Evolutionary conservation across 2,888 invertebrate species (phyloP).

Genomic region (Cheilosia scutellata): DNA sequence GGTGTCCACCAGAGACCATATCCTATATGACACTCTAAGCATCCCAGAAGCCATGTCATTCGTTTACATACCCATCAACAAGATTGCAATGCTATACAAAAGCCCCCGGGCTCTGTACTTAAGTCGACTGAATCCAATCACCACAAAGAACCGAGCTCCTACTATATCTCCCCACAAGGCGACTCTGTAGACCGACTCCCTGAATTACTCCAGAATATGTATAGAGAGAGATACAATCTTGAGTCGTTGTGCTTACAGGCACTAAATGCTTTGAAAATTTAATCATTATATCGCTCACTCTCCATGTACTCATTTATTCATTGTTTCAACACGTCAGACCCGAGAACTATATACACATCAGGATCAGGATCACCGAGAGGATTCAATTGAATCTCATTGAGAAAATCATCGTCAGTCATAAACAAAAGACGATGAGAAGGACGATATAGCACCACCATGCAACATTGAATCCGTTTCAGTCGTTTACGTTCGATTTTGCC

Average conservation of each 20-base stretch:
- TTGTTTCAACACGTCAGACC: conserved; percentile 70
- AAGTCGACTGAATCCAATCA: conserved; percentile 67
- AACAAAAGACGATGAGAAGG: conserved; percentile 62
- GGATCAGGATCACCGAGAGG: conserved; percentile 42
- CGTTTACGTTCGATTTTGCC: conserved; percentile 47
- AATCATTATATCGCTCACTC: conserved; percentile 64
- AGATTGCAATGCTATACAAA: conserved; percentile 47
- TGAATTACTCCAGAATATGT: conserved; percentile 24
- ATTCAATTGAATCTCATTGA: conserved; percentile 71
- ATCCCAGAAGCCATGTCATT: conserved; percentile 51
- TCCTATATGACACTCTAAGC: conserved; percentile 36
- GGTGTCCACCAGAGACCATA: conserved; percentile 34
- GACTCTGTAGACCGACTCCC: background rate
- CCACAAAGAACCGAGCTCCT: conserved; percentile 45
- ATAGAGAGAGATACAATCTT: conserved; percentile 48
- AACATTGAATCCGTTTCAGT: conserved; percentile 57
- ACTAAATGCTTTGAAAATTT: conserved; percentile 74
- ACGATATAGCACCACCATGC: conserved; percentile 39
- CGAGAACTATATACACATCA: conserved; percentile 14
- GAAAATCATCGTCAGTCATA: conserved; percentile 74
- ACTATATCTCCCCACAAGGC: conserved; percentile 21
- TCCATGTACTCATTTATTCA: conserved; percentile 68
- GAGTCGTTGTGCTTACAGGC: conserved; percentile 57
- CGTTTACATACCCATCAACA: conserved; percentile 62
- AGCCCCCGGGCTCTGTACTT: conserved; percentile 42